A percentile compares a stretch with the other conserved stretches of the same genome.
Conservation (phyloP, 2,888 invertebrate genomes). For the Drosophila recens region DNA sequence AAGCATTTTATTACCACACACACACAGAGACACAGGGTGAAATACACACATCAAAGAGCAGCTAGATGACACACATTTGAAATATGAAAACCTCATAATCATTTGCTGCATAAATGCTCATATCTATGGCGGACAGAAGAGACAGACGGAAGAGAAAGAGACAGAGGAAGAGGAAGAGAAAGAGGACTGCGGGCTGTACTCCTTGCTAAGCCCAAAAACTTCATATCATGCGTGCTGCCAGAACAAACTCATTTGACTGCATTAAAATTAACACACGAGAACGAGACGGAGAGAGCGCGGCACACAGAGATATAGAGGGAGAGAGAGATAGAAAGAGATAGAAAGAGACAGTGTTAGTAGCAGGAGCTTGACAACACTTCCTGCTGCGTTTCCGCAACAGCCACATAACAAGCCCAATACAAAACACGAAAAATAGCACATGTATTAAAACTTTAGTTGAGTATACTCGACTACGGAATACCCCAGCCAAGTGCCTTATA, state of each 20-base stretch:
- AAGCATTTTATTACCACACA: conserved; percentile 69
- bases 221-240: conserved; percentile 56
- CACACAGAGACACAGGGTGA: not conserved
- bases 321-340: not conserved
- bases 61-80: conserved; percentile 50
- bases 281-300: conserved; percentile 4
- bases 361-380: conserved; percentile 47
- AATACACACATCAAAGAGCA: conserved; percentile 34
- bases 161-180: not conserved
- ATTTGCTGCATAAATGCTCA: conserved; percentile 56
- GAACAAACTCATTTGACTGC: conserved; percentile 66
- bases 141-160: not conserved
- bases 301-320: not conserved
- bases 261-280: conserved; percentile 55
- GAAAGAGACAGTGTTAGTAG: not conserved
- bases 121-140: conserved; percentile 1
- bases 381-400: conserved; percentile 54
- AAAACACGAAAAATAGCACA: conserved; percentile 2
- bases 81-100: conserved; percentile 69
- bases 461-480: not conserved
- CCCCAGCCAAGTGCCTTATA: not conserved
- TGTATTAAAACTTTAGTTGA: not conserved
- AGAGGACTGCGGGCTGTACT: conserved; percentile 3
- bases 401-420: conserved; percentile 28
- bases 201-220: conserved; percentile 49